Conservation (phyloP, 2,888 invertebrate species). For the Chrysolina oricalcia region DNA sequence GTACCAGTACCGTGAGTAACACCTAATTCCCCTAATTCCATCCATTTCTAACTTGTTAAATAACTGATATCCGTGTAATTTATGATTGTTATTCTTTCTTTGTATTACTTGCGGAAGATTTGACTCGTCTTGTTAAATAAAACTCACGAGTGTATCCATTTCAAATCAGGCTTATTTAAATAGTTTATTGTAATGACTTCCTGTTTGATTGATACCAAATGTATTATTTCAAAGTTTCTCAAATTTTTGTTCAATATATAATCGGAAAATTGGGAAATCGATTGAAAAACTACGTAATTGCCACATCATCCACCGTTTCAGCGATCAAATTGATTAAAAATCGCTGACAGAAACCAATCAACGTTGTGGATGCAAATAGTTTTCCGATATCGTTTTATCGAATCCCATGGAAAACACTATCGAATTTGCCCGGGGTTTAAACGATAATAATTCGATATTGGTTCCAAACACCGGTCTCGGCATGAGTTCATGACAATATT, state of each 20-base stretch:
- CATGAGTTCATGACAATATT: background rate
- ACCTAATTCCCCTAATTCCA: no score
- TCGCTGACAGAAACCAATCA: background rate
- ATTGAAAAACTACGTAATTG: background rate
- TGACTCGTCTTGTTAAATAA: no score
- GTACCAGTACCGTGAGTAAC: no score
- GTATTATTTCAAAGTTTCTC: no score
- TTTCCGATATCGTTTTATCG: background rate
- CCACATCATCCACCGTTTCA: background rate
- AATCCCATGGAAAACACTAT: slow-evolving; percentile 2
- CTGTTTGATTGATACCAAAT: no score
- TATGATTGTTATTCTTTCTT: no score
- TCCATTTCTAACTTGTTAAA: no score
- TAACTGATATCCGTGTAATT: no score
- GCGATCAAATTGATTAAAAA: background rate
- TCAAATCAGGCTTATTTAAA: no score
- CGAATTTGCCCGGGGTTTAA: slow-evolving; percentile 2
- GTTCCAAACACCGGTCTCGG: background rate
- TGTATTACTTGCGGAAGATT: no score
- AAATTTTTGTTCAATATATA: background rate
- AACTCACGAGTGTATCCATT: no score
- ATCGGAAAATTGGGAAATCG: background rate
- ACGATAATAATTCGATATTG: slow-evolving; percentile 4
- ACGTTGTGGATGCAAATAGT: background rate
- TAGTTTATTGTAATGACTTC: no score